Conservation (phyloP, 2,797 vertebrate genomes). For the Phaenicophaeus curvirostris region DNA sequence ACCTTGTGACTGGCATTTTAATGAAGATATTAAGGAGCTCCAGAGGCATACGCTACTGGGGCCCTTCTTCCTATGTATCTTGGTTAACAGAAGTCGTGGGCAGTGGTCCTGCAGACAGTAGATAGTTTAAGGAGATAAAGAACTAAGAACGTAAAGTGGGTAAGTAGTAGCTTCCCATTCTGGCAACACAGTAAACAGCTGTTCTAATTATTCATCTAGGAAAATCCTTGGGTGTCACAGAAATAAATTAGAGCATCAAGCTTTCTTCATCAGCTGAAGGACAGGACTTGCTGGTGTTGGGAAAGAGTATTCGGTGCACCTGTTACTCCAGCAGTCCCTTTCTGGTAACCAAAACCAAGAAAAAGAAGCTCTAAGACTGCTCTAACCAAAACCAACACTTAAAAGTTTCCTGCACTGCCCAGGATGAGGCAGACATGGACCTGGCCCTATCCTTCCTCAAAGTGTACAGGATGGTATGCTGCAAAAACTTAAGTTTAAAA, state of each 20-base stretch:
- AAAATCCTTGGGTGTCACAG: not conserved
- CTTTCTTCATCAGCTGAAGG: not conserved
- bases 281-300: not conserved
- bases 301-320: not conserved
- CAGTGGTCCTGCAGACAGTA: not conserved
- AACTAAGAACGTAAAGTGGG: not conserved
- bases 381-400: not conserved
- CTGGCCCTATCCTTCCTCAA: not conserved
- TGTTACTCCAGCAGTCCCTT: not conserved
- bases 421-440: not conserved
- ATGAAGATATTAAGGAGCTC: slow-evolving; percentile 7
- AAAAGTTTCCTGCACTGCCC: not conserved
- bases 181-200: not conserved
- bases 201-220: not conserved
- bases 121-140: not conserved
- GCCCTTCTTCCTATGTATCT: not conserved
- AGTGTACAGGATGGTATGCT: not conserved
- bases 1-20: slow-evolving; percentile 11
- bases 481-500: not conserved
- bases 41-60: not conserved
- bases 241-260: not conserved
- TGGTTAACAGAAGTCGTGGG: not conserved
- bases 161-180: not conserved
- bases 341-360: not conserved
- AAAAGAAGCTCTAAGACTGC: not conserved